Evolutionary conservation across 1,140 invertebrate species (phyloP), one percentile per base, ranked within the genome.

Genomic region (Papilio aristodemus): DNA sequence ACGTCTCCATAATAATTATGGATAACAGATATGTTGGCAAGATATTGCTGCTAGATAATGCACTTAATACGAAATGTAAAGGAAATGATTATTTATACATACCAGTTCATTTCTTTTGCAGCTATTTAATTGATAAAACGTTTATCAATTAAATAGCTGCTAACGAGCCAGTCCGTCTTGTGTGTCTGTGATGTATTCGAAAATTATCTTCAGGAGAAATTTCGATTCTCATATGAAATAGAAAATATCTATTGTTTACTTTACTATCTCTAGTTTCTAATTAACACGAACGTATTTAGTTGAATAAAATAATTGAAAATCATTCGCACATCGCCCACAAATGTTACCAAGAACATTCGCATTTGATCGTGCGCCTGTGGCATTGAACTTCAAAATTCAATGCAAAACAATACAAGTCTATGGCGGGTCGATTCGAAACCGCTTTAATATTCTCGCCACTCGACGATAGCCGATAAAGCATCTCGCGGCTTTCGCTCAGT

Each of bases 301-400:
- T 54, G 3, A 25, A 0, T 22, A 9, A 50, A 38, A 38, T 36
- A 10, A 38, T 62, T 60, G 4, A 60, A 36, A 60, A 37, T 10
- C 14, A 39, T 22, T 62, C 14, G 68, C 69, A 76, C 74, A 74
- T 70, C 80, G 74, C 75, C 74, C 77, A 77, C 80, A 77, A 81
- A 85, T 76, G 74, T 78, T 77, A 71, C 71, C 70, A 67, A 71
- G 66, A 79, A 81, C 74, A 68, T 74, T 78, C 80, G 70, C 79
- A 79, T 78, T 80, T 78, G 79, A 84, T 72, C 72, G 62, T 62
- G 79, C 64, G 72, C 74, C 68, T 71, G 74, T 78, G 83, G 76
- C 84, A 87, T 86, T 90, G 87, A 88, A 87, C 85, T 87, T 86
- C 76, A 75, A 79, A 81, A 78, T 74, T 74, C 39, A 59, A 76